Evolutionary conservation across 2,888 invertebrate genomes (phyloP), one percentile per base, ranked within the genome.

Genomic region (Nomada goodeniana): DNA sequence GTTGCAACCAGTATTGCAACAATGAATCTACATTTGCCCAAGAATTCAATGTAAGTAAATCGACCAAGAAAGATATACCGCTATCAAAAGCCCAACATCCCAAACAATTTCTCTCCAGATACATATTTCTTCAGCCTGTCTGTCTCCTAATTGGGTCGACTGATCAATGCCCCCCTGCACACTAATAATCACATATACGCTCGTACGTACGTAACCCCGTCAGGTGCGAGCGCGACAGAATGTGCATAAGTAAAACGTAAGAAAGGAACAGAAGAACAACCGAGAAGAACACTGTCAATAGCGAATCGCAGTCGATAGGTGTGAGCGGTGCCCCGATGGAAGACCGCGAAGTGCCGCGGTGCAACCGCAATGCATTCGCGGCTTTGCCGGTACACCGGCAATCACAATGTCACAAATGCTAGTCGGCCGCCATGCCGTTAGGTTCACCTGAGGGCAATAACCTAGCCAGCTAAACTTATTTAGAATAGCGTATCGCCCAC

Each of bases 401-500:
- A 88, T 89, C 87, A 82, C 90, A 88, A 90, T 91, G 90, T 90
- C 89, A 90, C 90, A 90, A 89, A 89, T 86, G 89, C 88, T 85
- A 86, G 85, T 80, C 82, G 86, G 85, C 84, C 85, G 86, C 88
- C 91, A 84, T 90, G 91, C 92, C 91, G 92, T 92, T 93, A 92
- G 92, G 92, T 92, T 93, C 92, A 92, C 88, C 88, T 83, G 92
- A 92, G 93, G 93, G 90, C 93, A 92, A 92, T 92, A 92, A 92
- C 92, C 92, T 90, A 91, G 82, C 82, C 85, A 78, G 89, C 90
- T 89, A 89, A 91, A 91, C 92, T 92, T 91, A 92, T 92, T 92
- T 92, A 91, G 91, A 91, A 91, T 91, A 90, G 91, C 84, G 76
- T 80, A 80, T 78, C 80, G 87, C 84, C 89, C 89, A 86, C 89